Evolutionary conservation across 2,797 vertebrate species (phyloP).

Genomic region (Tapirus indicus): DNA sequence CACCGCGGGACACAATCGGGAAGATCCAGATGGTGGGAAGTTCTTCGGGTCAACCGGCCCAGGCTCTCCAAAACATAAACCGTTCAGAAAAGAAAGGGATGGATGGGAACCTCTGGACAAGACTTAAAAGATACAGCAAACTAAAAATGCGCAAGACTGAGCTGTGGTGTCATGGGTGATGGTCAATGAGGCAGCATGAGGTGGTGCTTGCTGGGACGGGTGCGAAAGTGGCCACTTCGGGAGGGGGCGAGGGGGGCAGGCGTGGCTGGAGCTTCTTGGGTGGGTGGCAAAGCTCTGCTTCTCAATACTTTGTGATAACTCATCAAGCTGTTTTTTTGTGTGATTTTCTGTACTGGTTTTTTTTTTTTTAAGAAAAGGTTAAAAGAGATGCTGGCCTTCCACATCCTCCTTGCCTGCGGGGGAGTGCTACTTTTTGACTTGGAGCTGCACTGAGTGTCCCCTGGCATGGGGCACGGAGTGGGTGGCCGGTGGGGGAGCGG

Average conservation of each 20-base stretch:
- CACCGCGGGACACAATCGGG: fast-evolving
- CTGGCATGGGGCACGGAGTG: not conserved
- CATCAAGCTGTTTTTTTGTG: not conserved
- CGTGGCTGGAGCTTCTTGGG: fast-evolving
- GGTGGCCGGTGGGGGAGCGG: not conserved
- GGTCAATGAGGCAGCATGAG: fast-evolving
- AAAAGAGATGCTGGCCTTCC: not conserved
- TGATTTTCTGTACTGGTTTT: not conserved
- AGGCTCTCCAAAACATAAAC: fast-evolving
- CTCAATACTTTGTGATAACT: not conserved
- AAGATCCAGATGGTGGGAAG: fast-evolving
- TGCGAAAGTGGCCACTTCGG: fast-evolving
- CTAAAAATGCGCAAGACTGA: fast-evolving
- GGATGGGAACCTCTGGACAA: not conserved
- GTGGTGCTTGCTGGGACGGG: fast-evolving
- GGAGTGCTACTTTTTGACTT: not conserved
- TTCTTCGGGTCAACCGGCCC: not conserved
- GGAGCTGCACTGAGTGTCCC: not conserved
- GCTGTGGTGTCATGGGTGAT: fast-evolving
- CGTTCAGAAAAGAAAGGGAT: not conserved
- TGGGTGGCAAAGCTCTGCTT: not conserved
- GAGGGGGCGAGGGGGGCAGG: too few species aligned
- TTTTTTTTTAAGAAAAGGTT: not conserved
- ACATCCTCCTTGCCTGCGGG: fast-evolving
- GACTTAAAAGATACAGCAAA: not conserved